Evolutionary conservation across 1,140 invertebrate species (phyloP), one percentile per base, ranked within the genome.

Genomic region (Adoxophyes honmai): DNA sequence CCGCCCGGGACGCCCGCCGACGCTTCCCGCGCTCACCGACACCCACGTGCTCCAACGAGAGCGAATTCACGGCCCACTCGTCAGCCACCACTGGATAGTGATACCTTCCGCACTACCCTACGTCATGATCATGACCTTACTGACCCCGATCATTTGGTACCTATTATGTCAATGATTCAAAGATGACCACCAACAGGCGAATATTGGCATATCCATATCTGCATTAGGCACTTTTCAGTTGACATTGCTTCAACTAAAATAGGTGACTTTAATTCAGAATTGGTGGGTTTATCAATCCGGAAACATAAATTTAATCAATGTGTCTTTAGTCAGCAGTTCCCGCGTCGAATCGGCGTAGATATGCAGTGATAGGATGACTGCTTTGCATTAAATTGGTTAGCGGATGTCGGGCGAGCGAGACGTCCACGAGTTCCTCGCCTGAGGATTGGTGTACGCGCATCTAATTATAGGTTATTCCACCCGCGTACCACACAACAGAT

Each of bases 401-500:
- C 69, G 67, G 69, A 73, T 73, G 61, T 61, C 48, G 59, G 64
- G 68, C 67, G 68, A 71, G 65, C 73, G 72, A 70, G 70, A 73
- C 73, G 70, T 73, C 68, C 69, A 69, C 62, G 60, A 77, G 70
- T 78, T 69, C 68, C 66, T 71, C 72, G 63, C 55, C 68, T 66
- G 68, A 70, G 77, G 67, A 75, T 74, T 78, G 64, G 77, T 78
- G 68, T 76, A 73, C 78, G 70, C 78, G 79, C 75, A 78, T 85
- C 79, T 85, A 82, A 85, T 85, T 85, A 81, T 85, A 85, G 79
- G 79, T 81, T 81, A 80, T 85, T 82, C 79, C 81, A 78, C 81
- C 73, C 78, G 77, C 68, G 71, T 70, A 75, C 70, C 69, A 67
- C 67, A 75, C 68, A 75, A 70, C 75, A 74, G 73, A 80, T 80